A percentile compares a stretch with the other conserved stretches of the same genome.
phyloP scores from a whole-genome alignment of 2,888 invertebrate genomes.

The Eupithecia pulchellata region DNA sequence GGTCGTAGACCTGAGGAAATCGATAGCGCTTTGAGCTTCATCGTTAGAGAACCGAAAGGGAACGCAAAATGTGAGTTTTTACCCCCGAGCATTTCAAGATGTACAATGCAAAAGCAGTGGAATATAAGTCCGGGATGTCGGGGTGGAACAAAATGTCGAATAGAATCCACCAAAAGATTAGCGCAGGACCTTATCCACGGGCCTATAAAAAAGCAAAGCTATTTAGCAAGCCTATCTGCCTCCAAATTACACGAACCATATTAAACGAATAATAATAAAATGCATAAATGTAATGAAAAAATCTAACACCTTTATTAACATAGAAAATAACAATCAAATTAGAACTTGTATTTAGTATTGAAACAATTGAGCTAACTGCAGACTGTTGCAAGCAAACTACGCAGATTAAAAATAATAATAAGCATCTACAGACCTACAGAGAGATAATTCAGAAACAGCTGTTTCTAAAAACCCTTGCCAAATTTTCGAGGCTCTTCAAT shows the following conservation, averaged over 20 bases:
- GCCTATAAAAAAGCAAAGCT: background rate
- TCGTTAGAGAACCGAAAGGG: slow-evolving; percentile 23
- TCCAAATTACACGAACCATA: too few species aligned
- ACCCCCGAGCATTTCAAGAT: too few species aligned
- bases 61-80: slow-evolving; percentile 45
- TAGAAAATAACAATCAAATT: too few species aligned
- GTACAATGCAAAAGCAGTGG: too few species aligned
- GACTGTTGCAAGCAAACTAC: too few species aligned
- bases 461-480: background rate
- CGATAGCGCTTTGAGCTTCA: slow-evolving; percentile 41
- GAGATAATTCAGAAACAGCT: background rate
- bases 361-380: too few species aligned
- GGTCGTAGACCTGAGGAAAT: slow-evolving; percentile 40
- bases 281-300: too few species aligned
- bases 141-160: background rate
- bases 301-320: too few species aligned
- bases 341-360: too few species aligned
- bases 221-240: background rate
- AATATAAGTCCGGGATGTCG: background rate
- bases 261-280: too few species aligned
- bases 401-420: background rate
- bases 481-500: background rate
- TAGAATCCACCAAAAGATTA: background rate
- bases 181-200: background rate
- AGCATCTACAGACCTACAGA: background rate